Percentiles rank a stretch among this genome's conserved stretches.
Conservation (phyloP, 1,140 invertebrate species). For the Acarapis woodi region DNA sequence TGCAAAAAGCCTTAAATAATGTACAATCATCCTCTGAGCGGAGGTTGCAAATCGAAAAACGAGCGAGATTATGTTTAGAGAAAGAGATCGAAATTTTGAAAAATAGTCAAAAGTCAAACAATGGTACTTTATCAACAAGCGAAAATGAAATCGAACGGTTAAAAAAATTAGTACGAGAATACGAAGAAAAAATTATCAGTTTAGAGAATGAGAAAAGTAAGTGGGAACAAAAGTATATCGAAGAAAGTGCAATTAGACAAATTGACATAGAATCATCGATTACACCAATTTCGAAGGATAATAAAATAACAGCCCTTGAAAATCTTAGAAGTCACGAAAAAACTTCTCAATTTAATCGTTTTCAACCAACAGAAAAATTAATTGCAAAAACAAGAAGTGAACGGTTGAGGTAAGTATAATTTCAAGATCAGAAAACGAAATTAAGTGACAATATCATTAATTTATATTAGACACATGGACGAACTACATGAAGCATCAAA, state of each 20-base stretch:
- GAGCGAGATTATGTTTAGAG: constrained; percentile 44
- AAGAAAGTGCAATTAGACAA: constrained; percentile 49
- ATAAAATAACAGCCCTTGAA: constrained; percentile 51
- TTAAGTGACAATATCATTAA: too few relatives aligned
- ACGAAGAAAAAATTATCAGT: constrained; percentile 46
- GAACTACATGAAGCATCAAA: constrained; percentile 47
- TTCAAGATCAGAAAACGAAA: too few relatives aligned
- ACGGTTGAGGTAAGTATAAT: too few relatives aligned
- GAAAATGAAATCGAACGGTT: constrained; percentile 8
- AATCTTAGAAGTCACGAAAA: too few relatives aligned
- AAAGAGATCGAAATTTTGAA: constrained; percentile 33
- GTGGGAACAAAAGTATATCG: constrained; percentile 59
- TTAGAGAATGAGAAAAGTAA: constrained; percentile 50
- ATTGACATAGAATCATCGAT: constrained; percentile 54
- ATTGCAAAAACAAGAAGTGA: constrained; percentile 55
- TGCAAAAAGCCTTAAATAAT: constrained; percentile 50
- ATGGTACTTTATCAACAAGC: neutral
- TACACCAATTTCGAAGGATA: constrained; percentile 36
- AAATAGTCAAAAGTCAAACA: constrained; percentile 11
- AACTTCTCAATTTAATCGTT: too few relatives aligned
- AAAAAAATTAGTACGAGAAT: constrained; percentile 25
- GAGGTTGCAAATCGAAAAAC: constrained; percentile 39
- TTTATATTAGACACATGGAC: constrained; percentile 38
- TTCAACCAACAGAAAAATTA: constrained; percentile 51
- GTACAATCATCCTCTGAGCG: constrained; percentile 50